Percentiles rank a stretch among this genome's conserved stretches.
Conservation (phyloP, 2,888 invertebrate species). For the Apotomis turbidana region DNA sequence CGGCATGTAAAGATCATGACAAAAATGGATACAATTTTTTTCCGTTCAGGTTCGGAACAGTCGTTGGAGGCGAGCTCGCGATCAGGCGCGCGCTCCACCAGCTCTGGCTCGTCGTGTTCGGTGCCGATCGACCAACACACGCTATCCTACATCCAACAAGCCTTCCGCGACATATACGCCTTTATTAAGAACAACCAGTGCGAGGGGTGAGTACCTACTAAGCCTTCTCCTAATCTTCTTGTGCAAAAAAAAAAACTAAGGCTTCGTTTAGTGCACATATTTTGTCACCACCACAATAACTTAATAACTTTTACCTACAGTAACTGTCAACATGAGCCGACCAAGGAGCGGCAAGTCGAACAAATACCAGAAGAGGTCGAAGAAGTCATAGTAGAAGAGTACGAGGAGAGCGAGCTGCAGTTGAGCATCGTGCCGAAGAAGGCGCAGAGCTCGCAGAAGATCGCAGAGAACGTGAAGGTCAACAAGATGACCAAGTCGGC, state of each 20-base stretch:
- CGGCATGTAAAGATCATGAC: no score
- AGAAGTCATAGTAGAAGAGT: constrained; percentile 46
- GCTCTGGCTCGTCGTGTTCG: constrained; percentile 71
- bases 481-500: constrained; percentile 75
- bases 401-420: constrained; percentile 56
- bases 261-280: no score
- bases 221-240: no score
- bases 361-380: constrained; percentile 45
- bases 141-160: constrained; percentile 76
- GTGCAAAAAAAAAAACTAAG: no score
- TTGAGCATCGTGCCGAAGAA: constrained; percentile 65
- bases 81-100: constrained; percentile 59
- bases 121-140: constrained; percentile 78
- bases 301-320: constrained; percentile 40
- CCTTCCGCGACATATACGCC: constrained; percentile 76
- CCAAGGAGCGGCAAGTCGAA: constrained; percentile 39
- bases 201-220: constrained; percentile 66
- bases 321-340: constrained; percentile 49
- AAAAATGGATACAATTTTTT: no score
- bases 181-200: constrained; percentile 80
- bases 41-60: constrained; percentile 68
- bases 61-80: constrained; percentile 70
- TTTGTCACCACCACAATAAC: no score
- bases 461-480: constrained; percentile 55
- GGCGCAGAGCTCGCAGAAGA: constrained; percentile 71